Evolutionary conservation across 23 tunicate genomes (phyloP), one percentile per base, ranked within the genome.

Genomic region (Botrylloides violaceus): DNA sequence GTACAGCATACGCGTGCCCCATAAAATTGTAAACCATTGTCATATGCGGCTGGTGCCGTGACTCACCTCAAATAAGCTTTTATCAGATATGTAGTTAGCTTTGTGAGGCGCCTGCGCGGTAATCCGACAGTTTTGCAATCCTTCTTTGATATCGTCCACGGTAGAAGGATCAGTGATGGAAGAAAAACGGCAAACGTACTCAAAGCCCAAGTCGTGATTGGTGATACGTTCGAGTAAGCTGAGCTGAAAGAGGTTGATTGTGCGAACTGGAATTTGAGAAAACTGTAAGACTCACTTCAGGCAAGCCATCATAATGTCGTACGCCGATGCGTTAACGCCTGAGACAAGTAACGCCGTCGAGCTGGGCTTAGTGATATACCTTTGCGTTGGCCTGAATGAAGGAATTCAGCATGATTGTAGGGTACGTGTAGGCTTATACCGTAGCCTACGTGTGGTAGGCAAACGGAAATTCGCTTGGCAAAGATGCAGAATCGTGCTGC

Each of bases 131-230:
- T 21, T 33, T 58, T 58, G 62, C 85, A 80, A 20, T 53, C 78
- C 19, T 33, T 19, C 2, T 34, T 53, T 0, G 30, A 55, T 59
- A 80, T 79, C 0, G 80, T 81, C 86, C 86, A 81, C 29, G 80
- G 86, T 39, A 81, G 55, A 43, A 76, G 33, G 21, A 76, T 3
- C 32, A 82, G 12, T 77, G 80, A 76, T 15, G 88, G 81, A 30
- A 82, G 12, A 4, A 59, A 64, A 4, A 72, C 53, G 56, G 78
- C 65, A 0, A 82, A 32, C 34, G 66, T 32, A 37, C 83, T 55
- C 19, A 76, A 23, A 0, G 64, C 63, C 88, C 88, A 82, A 19
- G 50, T 58, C 19, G 34, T 38, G 2, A 82, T 30, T 6, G 88
- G 88, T 36, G 88, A 82, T 0, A 76, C 36, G 38, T 30, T 4